phyloP scores from a whole-genome alignment of 2,113 vertebrate species.

The Furnarius figulus region DNA sequence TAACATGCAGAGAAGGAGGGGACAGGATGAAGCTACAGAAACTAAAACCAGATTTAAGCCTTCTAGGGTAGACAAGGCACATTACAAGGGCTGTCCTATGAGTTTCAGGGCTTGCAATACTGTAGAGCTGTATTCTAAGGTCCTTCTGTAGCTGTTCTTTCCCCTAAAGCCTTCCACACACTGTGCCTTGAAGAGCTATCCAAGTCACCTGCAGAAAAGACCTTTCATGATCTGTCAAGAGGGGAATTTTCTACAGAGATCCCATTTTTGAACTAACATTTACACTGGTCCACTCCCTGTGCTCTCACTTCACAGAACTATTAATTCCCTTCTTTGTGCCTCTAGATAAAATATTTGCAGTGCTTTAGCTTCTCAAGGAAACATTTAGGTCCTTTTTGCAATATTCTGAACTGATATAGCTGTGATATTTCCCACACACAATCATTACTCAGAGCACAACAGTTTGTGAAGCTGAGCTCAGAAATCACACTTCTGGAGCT shows the following conservation, averaged over 20 bases:
- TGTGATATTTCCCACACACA: not conserved
- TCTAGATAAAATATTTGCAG: not conserved
- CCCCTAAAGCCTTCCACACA: not conserved
- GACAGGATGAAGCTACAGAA: not conserved
- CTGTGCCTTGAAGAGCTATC: not conserved
- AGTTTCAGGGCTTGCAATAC: not conserved
- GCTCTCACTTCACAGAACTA: not conserved
- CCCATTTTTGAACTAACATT: not conserved
- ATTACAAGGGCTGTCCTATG: not conserved
- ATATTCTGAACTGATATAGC: not conserved
- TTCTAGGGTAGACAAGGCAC: not conserved
- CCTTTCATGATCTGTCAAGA: not conserved
- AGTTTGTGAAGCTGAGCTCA: not conserved
- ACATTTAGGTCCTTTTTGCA: not conserved
- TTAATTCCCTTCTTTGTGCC: not conserved
- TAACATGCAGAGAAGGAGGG: not conserved
- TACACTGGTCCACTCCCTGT: not conserved
- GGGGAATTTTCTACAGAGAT: not conserved
- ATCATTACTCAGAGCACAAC: not conserved
- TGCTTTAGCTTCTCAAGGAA: not conserved
- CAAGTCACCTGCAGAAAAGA: not conserved
- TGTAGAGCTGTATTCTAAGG: not conserved
- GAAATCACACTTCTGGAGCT: not conserved
- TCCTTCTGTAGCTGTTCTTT: not conserved
- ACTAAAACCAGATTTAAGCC: not conserved